Conservation (phyloP, 2,113 vertebrate genomes). For the Bubo bubo region DNA sequence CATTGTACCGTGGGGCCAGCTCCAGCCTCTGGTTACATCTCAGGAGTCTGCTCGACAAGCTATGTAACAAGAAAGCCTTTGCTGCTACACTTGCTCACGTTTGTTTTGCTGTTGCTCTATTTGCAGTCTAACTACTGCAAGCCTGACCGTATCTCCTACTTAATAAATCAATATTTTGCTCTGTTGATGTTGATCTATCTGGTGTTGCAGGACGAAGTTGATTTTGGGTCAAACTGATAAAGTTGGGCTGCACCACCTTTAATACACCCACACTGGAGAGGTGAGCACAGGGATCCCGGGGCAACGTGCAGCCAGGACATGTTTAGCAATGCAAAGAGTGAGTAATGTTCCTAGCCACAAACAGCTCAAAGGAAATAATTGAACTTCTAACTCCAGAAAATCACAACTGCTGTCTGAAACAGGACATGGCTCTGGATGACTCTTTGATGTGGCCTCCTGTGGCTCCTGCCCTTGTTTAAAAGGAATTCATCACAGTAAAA, state of each 20-base stretch:
- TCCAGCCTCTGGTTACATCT: neutral
- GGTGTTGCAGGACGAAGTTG: neutral
- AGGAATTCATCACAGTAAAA: neutral
- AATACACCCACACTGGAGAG: neutral
- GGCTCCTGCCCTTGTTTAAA: neutral
- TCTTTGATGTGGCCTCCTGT: neutral
- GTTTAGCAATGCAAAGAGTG: neutral
- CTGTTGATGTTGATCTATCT: neutral
- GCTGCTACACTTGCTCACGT: neutral
- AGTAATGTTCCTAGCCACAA: neutral
- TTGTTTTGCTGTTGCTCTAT: neutral
- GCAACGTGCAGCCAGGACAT: neutral
- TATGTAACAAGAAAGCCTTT: neutral
- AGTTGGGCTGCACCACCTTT: neutral
- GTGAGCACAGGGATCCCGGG: neutral
- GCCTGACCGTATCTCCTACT: neutral
- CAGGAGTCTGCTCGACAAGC: neutral
- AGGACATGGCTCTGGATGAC: neutral
- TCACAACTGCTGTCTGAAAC: neutral
- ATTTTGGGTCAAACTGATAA: neutral
- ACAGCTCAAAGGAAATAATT: neutral
- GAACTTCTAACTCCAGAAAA: neutral
- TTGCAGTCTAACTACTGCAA: neutral
- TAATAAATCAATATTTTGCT: constrained; percentile 26
- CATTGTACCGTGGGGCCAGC: neutral